These are phyloP conservation scores for Anarsia innoxiella DNA, from an alignment of 2,888 invertebrate species.

Conservation along the genomic window DNA sequence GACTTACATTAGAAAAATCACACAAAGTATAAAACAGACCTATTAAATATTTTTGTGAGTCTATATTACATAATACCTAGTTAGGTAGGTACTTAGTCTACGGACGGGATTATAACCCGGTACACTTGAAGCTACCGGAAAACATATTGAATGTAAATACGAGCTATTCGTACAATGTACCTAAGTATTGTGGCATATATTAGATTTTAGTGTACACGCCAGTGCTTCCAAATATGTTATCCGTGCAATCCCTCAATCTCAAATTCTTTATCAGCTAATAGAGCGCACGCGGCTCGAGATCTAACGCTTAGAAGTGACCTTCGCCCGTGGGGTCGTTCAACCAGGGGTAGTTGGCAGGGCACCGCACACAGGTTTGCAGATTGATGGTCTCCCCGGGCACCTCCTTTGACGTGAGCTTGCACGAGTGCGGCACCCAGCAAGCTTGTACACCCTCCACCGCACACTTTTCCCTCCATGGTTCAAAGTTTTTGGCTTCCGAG, in stretches of 20 bases:
- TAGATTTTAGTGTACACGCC: neutral
- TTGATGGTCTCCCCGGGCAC: slow-evolving; percentile 96
- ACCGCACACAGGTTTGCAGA: slow-evolving; percentile 93
- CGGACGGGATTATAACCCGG: slow-evolving; percentile 73
- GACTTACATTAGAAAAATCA: slow-evolving; percentile 74
- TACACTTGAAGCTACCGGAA: slow-evolving; percentile 65
- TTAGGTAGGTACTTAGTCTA: slow-evolving; percentile 73
- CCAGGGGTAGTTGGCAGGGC: slow-evolving; percentile 97
- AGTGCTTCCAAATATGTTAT: slow-evolving; percentile 49
- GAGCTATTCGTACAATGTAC: no score
- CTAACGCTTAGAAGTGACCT: slow-evolving; percentile 83
- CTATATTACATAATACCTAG: slow-evolving; percentile 74
- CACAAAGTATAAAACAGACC: slow-evolving; percentile 72
- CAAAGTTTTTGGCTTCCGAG: slow-evolving; percentile 91
- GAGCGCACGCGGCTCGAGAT: slow-evolving; percentile 64
- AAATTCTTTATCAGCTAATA: slow-evolving; percentile 57
- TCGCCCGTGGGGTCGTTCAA: slow-evolving; percentile 93
- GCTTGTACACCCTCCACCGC: slow-evolving; percentile 87
- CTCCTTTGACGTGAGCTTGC: slow-evolving; percentile 94
- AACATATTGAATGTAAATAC: slow-evolving; percentile 49
- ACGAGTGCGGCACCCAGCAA: slow-evolving; percentile 92
- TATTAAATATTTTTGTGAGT: slow-evolving; percentile 74
- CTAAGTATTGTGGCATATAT: slow-evolving; percentile 9
- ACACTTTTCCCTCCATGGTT: slow-evolving; percentile 96
- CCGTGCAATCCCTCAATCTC: slow-evolving; percentile 50